These are phyloP conservation scores for Hermaeophaga mercurialis DNA, from an alignment of 2,888 invertebrate genomes.

Conservation along the genomic window DNA sequence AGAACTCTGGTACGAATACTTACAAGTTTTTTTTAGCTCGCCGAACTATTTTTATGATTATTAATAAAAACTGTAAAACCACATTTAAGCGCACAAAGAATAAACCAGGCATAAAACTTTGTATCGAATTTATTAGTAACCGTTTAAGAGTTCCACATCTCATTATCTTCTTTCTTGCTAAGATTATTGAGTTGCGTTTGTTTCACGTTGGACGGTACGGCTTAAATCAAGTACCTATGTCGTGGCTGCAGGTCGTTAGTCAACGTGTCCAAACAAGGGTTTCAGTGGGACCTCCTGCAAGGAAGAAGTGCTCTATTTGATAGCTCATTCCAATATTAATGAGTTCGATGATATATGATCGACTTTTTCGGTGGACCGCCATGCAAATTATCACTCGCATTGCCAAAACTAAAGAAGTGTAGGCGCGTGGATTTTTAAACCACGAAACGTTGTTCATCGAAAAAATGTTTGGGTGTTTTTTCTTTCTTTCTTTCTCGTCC, in stretches of 20 bases:
- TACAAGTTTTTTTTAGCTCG: too few relatives aligned
- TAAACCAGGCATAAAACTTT: background rate
- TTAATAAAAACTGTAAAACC: background rate
- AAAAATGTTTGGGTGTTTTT: background rate
- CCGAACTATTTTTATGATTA: too few relatives aligned
- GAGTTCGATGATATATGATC: slow-evolving; percentile 44
- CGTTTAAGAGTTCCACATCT: slow-evolving; percentile 10
- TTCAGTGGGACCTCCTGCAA: slow-evolving; percentile 48
- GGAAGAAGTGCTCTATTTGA: slow-evolving; percentile 43
- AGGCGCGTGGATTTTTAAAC: background rate
- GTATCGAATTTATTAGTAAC: slow-evolving; percentile 11
- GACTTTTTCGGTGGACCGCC: slow-evolving; percentile 24
- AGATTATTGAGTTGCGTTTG: slow-evolving; percentile 21
- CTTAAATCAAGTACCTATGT: slow-evolving; percentile 34
- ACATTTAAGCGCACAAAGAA: background rate
- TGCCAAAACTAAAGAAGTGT: background rate
- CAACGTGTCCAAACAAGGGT: slow-evolving; percentile 37
- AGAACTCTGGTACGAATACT: too few relatives aligned
- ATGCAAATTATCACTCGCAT: slow-evolving; percentile 13
- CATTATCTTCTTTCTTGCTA: slow-evolving; percentile 7
- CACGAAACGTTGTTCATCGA: background rate
- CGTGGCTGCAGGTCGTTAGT: slow-evolving; percentile 45
- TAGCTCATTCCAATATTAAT: slow-evolving; percentile 50
- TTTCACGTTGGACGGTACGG: slow-evolving; percentile 15
- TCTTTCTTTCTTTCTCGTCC: background rate